Percentiles rank a stretch among this genome's conserved stretches.
These are phyloP conservation scores for Tenebrosternarchus preto DNA, from an alignment of 2,113 vertebrate species.

Conservation along the genomic window DNA sequence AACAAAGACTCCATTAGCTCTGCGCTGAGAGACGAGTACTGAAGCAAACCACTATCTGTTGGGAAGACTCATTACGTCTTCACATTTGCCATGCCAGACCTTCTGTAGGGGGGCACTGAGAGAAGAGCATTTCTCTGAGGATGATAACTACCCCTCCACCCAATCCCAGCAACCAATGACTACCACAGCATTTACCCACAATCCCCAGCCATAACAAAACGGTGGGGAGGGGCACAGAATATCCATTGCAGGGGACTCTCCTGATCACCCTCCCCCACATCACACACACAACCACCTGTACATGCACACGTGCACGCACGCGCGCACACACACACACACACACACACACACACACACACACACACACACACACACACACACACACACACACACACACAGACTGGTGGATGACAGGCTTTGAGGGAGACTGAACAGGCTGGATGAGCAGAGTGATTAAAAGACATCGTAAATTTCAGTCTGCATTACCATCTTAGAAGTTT, in stretches of 20 bases:
- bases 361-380: neutral
- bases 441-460: slow-evolving; percentile 24
- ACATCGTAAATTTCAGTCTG: slow-evolving; percentile 13
- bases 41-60: neutral
- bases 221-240: neutral
- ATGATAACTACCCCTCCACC: neutral
- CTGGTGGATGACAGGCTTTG: neutral
- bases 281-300: neutral
- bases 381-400: neutral
- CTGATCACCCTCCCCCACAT: neutral
- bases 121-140: neutral
- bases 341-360: slow-evolving; percentile 24
- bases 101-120: neutral
- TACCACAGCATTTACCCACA: neutral
- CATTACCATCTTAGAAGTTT: slow-evolving; percentile 7
- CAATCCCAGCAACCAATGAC: neutral
- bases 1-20: slow-evolving; percentile 3
- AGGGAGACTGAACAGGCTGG: neutral
- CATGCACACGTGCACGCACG: no score
- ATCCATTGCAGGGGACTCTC: neutral
- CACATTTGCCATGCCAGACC: neutral
- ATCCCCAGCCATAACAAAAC: no score
- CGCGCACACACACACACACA: no score
- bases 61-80: slow-evolving; percentile 7
- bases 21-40: neutral